Base-by-base conservation (phyloP, 2,797 vertebrate species). In the Anas acuta region DNA sequence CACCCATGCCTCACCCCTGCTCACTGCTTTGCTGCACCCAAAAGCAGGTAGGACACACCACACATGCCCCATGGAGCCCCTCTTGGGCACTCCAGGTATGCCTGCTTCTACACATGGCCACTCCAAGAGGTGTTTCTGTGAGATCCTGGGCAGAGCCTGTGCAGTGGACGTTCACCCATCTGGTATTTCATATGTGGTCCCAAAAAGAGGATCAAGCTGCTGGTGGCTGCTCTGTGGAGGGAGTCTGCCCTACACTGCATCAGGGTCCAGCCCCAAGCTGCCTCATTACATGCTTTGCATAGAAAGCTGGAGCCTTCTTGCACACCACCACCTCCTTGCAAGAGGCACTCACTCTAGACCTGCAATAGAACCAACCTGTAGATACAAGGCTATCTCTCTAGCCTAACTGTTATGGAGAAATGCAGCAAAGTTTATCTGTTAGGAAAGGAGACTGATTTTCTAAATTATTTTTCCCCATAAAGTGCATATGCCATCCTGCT, bases 51-150 rank as follows among this genome's bases (percentile, higher is more conserved):
- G 32, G 43, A 53, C 25, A 23, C 30, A n/a, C 32, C 35, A 85
- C 62, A n/a, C 33, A 1, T 39, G 41, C 21, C 61, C 71, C 5
- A 0, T 16, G 43, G 51, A 89, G 69, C 5, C 5, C 37, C 43
- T 12, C 37, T 74, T 3, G 2, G 2, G 1, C 2, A 7, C 0
- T 0, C 32, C 54, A 56, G 58, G 15, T 61, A 54, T 28, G 35
- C 39, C 23, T 1, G 2, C 19, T 47, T 75, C 25, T 41, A 39
- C 0, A 0, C 2, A 22, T 0, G 33, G 33, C 32, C 19, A 7
- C 72, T 69, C n/a, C 69, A 62, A 84, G 12, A 39, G 19, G 10
- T 8, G 1, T 5, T 66, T n/a, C 33, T n/a, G 28, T 3, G 37
- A 65, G 19, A 72, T 23, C 23, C 74, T 1, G 3, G 22, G 32